Conservation (phyloP, 2,797 vertebrate genomes). For the Vireo griseus region DNA sequence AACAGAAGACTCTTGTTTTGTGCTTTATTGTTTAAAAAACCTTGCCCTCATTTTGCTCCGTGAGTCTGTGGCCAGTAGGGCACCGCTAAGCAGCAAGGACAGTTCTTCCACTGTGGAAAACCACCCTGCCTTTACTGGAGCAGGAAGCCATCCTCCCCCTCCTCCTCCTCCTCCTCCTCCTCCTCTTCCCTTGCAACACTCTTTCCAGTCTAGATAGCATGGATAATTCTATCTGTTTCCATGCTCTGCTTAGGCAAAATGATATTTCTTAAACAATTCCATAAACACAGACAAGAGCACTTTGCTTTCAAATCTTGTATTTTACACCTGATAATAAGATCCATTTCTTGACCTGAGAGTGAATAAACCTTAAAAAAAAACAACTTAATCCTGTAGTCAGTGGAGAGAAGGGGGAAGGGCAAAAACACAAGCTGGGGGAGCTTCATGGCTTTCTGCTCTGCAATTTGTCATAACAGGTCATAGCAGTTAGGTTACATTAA, state of each 20-base stretch:
- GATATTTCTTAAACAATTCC: constrained; percentile 33
- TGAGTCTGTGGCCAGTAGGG: background rate
- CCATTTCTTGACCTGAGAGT: background rate
- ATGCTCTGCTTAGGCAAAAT: constrained; percentile 16
- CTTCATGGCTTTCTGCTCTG: background rate
- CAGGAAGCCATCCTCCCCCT: background rate
- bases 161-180: background rate
- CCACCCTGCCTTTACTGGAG: background rate
- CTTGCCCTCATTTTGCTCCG: background rate
- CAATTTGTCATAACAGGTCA: background rate
- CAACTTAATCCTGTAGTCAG: background rate
- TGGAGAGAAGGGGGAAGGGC: background rate
- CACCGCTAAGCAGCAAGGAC: background rate
- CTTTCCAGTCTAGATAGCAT: constrained; percentile 48
- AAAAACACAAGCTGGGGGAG: background rate
- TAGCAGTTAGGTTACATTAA: background rate
- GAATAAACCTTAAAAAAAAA: constrained; percentile 6
- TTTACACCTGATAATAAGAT: background rate
- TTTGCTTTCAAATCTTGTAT: background rate
- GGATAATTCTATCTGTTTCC: constrained; percentile 41
- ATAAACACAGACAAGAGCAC: constrained; percentile 9
- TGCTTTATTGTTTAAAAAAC: background rate
- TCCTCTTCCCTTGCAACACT: background rate
- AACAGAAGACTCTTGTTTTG: background rate
- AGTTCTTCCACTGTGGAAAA: background rate